These are phyloP conservation scores for Epinotia ramella DNA, from an alignment of 2,888 invertebrate genomes.

Conservation along the genomic window DNA sequence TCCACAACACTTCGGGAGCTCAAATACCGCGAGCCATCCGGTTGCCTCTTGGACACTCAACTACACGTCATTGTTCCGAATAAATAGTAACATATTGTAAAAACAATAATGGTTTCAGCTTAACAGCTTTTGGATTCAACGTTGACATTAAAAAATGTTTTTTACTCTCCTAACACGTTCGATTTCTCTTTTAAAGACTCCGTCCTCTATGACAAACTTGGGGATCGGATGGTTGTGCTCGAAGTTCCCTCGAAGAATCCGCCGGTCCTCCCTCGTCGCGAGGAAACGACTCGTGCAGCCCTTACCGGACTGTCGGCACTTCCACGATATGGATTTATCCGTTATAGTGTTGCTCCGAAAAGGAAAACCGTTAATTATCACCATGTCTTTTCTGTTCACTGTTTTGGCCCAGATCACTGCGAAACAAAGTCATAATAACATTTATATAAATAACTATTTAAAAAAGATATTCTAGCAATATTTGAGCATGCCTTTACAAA, in stretches of 20 bases:
- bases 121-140: background rate
- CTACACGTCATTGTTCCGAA: too few species aligned
- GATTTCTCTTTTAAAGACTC: constrained; percentile 43
- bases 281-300: constrained; percentile 49
- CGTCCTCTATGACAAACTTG: constrained; percentile 40
- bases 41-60: too few species aligned
- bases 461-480: too few species aligned
- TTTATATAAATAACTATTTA: too few species aligned
- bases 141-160: background rate
- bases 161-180: background rate
- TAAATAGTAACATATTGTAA: too few species aligned
- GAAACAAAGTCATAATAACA: background rate
- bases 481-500: too few species aligned
- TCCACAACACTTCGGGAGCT: too few species aligned
- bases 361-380: constrained; percentile 44
- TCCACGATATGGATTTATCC: constrained; percentile 10
- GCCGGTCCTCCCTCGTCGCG: constrained; percentile 14
- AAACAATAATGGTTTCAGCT: too few species aligned
- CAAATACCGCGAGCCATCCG: too few species aligned
- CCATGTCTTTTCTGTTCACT: constrained; percentile 41
- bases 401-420: constrained; percentile 31
- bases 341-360: constrained; percentile 25
- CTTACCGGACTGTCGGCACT: constrained; percentile 1
- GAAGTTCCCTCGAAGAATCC: constrained; percentile 29
- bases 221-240: constrained; percentile 44